phyloP scores from a whole-genome alignment of 2,888 invertebrate genomes.

The Drosophila greeni region DNA sequence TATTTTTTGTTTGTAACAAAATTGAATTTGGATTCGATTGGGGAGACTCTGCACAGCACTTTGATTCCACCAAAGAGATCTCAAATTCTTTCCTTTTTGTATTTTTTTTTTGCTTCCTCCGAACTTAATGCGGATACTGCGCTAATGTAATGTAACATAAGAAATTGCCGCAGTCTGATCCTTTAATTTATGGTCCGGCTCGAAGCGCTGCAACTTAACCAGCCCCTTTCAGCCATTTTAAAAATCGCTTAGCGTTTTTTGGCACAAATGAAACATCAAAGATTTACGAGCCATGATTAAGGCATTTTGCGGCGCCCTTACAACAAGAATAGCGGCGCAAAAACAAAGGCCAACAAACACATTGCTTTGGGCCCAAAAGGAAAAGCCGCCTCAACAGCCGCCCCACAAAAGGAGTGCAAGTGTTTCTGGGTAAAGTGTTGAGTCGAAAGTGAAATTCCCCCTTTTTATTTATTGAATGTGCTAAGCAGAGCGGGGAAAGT shows the following conservation, averaged over 20 bases:
- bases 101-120: neutral
- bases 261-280: slow-evolving; percentile 75
- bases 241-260: slow-evolving; percentile 68
- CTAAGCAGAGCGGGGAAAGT: slow-evolving; percentile 38
- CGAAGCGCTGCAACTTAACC: slow-evolving; percentile 33
- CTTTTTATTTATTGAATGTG: slow-evolving; percentile 56
- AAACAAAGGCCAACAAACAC: slow-evolving; percentile 43
- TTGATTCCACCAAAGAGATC: slow-evolving; percentile 7
- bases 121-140: slow-evolving; percentile 10
- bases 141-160: slow-evolving; percentile 32
- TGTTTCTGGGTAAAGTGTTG: slow-evolving; percentile 54
- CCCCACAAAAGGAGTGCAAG: slow-evolving; percentile 44
- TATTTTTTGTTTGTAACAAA: slow-evolving; percentile 39
- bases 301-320: slow-evolving; percentile 53
- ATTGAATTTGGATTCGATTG: slow-evolving; percentile 41
- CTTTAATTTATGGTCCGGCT: slow-evolving; percentile 61
- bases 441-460: slow-evolving; percentile 52
- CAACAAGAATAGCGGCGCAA: slow-evolving; percentile 38
- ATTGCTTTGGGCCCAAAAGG: slow-evolving; percentile 27
- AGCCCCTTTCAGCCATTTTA: slow-evolving; percentile 51
- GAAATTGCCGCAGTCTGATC: slow-evolving; percentile 56
- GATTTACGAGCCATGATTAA: slow-evolving; percentile 74
- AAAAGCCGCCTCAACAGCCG: slow-evolving; percentile 18
- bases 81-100: neutral
- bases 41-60: slow-evolving; percentile 4